phyloP scores from a whole-genome alignment of 2,797 vertebrate genomes.

The Microctenopoma steveboyesi region DNA sequence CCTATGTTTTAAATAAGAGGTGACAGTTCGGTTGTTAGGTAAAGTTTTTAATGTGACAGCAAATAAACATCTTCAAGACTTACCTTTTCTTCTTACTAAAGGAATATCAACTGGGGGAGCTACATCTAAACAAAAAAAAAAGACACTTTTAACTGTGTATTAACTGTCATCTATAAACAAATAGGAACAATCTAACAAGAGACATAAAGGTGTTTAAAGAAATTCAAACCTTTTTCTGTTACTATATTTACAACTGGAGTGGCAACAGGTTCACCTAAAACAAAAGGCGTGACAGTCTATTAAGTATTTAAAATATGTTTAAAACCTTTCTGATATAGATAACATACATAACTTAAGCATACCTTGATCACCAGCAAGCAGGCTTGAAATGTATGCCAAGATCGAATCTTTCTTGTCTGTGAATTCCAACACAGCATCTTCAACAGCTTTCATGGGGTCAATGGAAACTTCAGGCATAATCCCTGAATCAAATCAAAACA shows the following conservation, averaged over 20 bases:
- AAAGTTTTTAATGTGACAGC: not conserved
- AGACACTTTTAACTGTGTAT: not conserved
- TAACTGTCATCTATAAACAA: not conserved
- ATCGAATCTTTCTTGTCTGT: slow-evolving; percentile 80
- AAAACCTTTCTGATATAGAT: not conserved
- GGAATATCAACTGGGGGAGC: slow-evolving; percentile 46
- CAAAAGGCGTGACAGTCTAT: slow-evolving; percentile 3
- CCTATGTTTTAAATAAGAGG: slow-evolving; percentile 57
- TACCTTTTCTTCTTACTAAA: slow-evolving; percentile 79
- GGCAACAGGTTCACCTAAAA: slow-evolving; percentile 57
- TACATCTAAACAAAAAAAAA: slow-evolving; percentile 58
- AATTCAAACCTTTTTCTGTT: slow-evolving; percentile 66
- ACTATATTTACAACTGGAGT: slow-evolving; percentile 52
- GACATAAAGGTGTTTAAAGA: not conserved
- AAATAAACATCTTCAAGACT: not conserved
- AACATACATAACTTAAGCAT: not conserved
- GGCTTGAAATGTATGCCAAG: slow-evolving; percentile 77
- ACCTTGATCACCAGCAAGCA: slow-evolving; percentile 81
- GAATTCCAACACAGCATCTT: slow-evolving; percentile 78
- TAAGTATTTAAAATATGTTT: not conserved
- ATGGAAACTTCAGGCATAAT: slow-evolving; percentile 74
- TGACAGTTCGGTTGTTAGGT: slow-evolving; percentile 2
- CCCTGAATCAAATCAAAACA: slow-evolving; percentile 60
- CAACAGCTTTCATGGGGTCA: slow-evolving; percentile 80
- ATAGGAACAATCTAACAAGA: not conserved